Evolutionary conservation across 2,888 invertebrate species (phyloP), one percentile per base, ranked within the genome.

Genomic region (Leptopilina syphax): DNA sequence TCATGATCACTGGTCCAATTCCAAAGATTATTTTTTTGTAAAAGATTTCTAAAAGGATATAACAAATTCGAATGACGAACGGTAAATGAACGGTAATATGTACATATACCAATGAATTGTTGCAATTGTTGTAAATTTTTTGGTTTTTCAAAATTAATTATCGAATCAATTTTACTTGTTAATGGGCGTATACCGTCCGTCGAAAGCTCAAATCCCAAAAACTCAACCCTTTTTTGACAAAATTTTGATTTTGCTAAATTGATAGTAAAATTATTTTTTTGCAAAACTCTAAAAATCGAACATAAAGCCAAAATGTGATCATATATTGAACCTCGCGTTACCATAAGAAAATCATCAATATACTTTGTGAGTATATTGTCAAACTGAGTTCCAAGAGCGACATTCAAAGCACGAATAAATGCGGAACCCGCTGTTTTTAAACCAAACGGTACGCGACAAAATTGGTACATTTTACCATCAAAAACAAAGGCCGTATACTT

Each of bases 381-480:
- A 67, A 82, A 81, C 47, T 86, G 83, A 18, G 86, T 81, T 0
- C 87, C 88, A 3, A 90, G 76, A 7, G 83, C 80, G n/a, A 83
- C 12, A 50, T 84, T 83, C n/a, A 88, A 65, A 1, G 85, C 83
- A 4, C 84, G 50, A n/a, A 86, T 83, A 65, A 88, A 88, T 0
- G 85, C 85, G n/a, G 82, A 84, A 5, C 86, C 86, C 3, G 85
- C 86, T 0, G 86, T 86, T 78, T 87, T 87, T 5, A 89, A 65
- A 4, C 87, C 88, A 77, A 89, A 90, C 0, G 88, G 87, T 9
- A 89, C 80, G 0, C 84, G 79, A 57, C 66, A 77, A 83, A 87
- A 77, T 77, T 84, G 82, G 79, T 87, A 80, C 67, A 85, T 78
- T 78, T 77, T 77, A 3, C 77, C 63, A 4, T 77, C 81, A 13